Evolutionary conservation across 2,888 invertebrate species (phyloP), one percentile per base, ranked within the genome.

Genomic region (Phoenoteleia sp.): DNA sequence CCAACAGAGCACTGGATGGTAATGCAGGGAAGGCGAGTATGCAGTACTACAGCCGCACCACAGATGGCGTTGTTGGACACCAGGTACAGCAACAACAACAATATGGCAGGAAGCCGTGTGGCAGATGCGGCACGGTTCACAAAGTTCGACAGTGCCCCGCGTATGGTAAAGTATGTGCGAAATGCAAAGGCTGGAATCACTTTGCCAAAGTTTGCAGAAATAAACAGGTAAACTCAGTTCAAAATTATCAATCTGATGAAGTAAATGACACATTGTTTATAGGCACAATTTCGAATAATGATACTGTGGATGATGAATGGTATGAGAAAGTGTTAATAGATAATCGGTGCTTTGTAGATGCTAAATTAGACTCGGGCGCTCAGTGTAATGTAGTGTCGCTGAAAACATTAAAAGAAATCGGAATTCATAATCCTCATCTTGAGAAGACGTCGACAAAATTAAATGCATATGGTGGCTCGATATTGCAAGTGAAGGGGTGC

Each of bases 171-270:
- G 39, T 45, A 54, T 86, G 84, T 71, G 6, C 15, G 2, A 69
- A 47, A 25, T 87, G 86, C 67, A 19, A 69, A 27, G 21, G 25
- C 17, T 47, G 17, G 23, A 85, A 83, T 66, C 83, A 87, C 64
- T 87, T 80, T 71, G 84, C 85, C 9, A 74, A 49, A 62, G 66
- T 64, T n/a, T 81, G 81, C 47, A 72, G 39, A 71, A 67, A 7
- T 17, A 80, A 69, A 67, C 33, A 67, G 15, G 23, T 74, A 21
- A 45, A 54, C 45, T 13, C 7, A 25, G 39, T 64, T 23, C 15
- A 52, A 62, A 60, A 17, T 27, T 6, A 11, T 45, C 54, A 21
- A 9, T 19, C 7, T 19, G 39, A 17, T 45, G 47, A 52, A 1
- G 3, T 1, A 58, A n/a, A 17, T 5, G 66, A 42, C 17, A 69